Evolutionary conservation across 2,113 vertebrate species (phyloP).

Genomic region (Otus sunia): DNA sequence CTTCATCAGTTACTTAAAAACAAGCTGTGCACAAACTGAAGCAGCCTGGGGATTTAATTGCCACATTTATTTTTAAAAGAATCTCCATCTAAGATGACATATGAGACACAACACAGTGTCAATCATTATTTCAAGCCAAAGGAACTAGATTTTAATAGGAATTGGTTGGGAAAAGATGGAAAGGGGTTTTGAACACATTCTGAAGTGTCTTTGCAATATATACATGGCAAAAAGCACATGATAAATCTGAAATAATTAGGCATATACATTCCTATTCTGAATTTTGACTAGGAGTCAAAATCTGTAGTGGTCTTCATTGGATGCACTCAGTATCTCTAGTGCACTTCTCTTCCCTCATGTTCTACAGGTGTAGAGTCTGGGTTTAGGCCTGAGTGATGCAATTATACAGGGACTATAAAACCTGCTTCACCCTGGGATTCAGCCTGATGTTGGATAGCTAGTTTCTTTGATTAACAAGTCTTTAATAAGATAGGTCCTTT

Average conservation of each 20-base stretch:
- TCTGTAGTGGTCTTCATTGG: background rate
- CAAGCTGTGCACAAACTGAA: background rate
- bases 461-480: background rate
- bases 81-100: background rate
- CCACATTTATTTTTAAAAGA: slow-evolving; percentile 31
- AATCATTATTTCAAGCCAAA: background rate
- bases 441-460: background rate
- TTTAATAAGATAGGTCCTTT: background rate
- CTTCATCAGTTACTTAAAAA: background rate
- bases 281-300: background rate
- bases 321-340: background rate
- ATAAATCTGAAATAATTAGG: background rate
- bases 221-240: background rate
- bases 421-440: background rate
- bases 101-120: background rate
- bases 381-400: background rate
- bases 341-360: background rate
- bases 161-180: background rate
- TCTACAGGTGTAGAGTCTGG: background rate
- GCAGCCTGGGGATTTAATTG: background rate
- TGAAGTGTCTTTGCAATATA: background rate
- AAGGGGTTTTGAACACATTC: background rate
- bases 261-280: background rate
- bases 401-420: background rate
- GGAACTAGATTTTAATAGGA: background rate